phyloP scores from a whole-genome alignment of 1,140 invertebrate species.

The Eumaeus atala region DNA sequence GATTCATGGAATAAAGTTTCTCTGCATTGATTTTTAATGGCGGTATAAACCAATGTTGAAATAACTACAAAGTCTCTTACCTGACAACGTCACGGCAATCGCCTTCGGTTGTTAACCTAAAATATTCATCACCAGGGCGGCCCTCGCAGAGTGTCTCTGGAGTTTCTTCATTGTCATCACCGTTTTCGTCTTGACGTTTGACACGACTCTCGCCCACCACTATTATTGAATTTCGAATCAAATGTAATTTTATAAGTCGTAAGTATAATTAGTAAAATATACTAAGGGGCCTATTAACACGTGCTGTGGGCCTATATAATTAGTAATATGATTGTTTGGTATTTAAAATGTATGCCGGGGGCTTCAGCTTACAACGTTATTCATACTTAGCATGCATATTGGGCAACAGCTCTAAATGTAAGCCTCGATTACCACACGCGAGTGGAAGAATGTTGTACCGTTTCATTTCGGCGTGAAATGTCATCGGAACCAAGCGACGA shows the following conservation, averaged over 20 bases:
- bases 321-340: no score
- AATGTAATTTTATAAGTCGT: neutral
- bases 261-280: neutral
- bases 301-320: no score
- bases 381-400: conserved; percentile 48
- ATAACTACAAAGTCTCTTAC: conserved; percentile 67
- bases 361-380: conserved; percentile 23
- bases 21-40: conserved; percentile 1
- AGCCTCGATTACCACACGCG: conserved; percentile 60
- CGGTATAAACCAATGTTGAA: no score
- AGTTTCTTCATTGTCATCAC: conserved; percentile 76
- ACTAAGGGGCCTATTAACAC: no score
- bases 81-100: conserved; percentile 95
- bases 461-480: conserved; percentile 46
- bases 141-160: conserved; percentile 90
- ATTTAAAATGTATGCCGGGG: neutral
- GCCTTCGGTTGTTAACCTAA: conserved; percentile 86
- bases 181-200: conserved; percentile 78
- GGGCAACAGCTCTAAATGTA: conserved; percentile 59
- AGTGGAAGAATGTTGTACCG: conserved; percentile 58
- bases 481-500: conserved; percentile 13
- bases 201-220: conserved; percentile 64
- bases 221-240: conserved; percentile 24
- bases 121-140: conserved; percentile 91
- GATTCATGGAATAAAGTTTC: conserved; percentile 17